A percentile compares a stretch with the other conserved stretches of the same genome.
These are phyloP conservation scores for Sceloporus tristichus DNA, from an alignment of 2,113 vertebrate species.

Conservation along the genomic window DNA sequence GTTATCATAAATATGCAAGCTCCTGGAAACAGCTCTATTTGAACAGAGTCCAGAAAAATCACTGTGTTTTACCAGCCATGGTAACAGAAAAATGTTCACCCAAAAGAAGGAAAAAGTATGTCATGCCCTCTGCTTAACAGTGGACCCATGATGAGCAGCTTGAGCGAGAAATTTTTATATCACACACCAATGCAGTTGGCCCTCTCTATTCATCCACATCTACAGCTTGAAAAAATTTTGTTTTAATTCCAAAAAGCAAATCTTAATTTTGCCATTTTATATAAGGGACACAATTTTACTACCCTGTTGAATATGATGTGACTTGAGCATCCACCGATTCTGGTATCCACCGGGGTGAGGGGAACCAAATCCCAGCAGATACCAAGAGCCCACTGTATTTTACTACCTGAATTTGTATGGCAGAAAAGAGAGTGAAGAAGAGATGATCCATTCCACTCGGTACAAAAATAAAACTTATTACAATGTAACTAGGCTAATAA, in stretches of 20 bases:
- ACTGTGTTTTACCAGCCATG: constrained; percentile 17
- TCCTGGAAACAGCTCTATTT: constrained; percentile 54
- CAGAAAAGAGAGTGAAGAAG: background rate
- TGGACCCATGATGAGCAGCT: constrained; percentile 24
- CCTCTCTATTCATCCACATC: too few species aligned
- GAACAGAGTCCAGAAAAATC: constrained; percentile 54
- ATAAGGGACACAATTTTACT: too few species aligned
- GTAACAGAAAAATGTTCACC: constrained; percentile 40
- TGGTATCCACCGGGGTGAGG: too few species aligned
- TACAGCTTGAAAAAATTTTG: too few species aligned
- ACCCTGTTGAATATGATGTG: too few species aligned
- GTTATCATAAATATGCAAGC: constrained; percentile 71
- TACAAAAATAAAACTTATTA: background rate
- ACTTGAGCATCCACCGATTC: too few species aligned
- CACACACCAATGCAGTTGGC: too few species aligned
- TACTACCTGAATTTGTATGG: background rate
- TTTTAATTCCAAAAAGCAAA: too few species aligned
- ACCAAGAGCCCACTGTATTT: background rate
- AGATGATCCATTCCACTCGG: background rate
- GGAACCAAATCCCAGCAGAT: too few species aligned
- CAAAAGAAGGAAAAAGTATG: constrained; percentile 5
- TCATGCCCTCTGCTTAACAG: constrained; percentile 5
- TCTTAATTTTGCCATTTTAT: too few species aligned
- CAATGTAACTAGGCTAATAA: background rate
- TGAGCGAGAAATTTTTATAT: background rate